Percentiles rank a stretch among this genome's conserved stretches.
These are phyloP conservation scores for Fragum fragum DNA, from an alignment of 2,888 invertebrate species.

Conservation along the genomic window DNA sequence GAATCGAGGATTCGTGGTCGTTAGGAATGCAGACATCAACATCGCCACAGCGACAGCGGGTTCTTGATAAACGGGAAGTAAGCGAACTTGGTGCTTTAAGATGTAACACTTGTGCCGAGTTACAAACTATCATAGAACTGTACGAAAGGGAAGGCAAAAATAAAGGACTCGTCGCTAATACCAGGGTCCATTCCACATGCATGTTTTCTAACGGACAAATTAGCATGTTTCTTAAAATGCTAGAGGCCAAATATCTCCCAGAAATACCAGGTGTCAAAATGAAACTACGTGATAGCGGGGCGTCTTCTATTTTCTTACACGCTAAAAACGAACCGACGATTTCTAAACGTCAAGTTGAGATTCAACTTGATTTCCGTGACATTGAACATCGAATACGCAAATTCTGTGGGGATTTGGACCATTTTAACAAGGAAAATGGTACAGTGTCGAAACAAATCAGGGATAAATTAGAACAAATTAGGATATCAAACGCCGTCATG, in stretches of 20 bases:
- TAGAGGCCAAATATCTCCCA: slow-evolving; percentile 51
- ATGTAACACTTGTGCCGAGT: slow-evolving; percentile 48
- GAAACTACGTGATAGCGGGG: slow-evolving; percentile 32
- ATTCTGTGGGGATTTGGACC: slow-evolving; percentile 55
- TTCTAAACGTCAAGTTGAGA: slow-evolving; percentile 39
- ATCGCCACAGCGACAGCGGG: neutral
- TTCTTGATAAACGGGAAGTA: neutral
- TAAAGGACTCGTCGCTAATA: neutral
- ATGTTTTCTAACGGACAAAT: slow-evolving; percentile 60
- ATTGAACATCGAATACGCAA: slow-evolving; percentile 43
- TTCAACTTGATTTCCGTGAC: slow-evolving; percentile 26
- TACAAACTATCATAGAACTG: slow-evolving; percentile 49
- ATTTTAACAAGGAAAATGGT: slow-evolving; percentile 41
- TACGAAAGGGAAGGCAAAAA: slow-evolving; percentile 40
- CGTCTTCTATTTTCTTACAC: slow-evolving; percentile 4
- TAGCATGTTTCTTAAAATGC: slow-evolving; percentile 47
- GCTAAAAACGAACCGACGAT: slow-evolving; percentile 5
- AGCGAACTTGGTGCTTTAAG: neutral
- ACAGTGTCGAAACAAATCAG: slow-evolving; percentile 46
- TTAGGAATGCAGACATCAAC: neutral
- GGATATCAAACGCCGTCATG: slow-evolving; percentile 45
- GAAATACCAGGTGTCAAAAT: slow-evolving; percentile 41
- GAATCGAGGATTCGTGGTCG: slow-evolving; percentile 26
- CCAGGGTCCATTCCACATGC: slow-evolving; percentile 49
- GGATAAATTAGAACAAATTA: slow-evolving; percentile 42